Evolutionary conservation across 2,113 vertebrate genomes (phyloP).

Genomic region (Pedionomus torquatus): DNA sequence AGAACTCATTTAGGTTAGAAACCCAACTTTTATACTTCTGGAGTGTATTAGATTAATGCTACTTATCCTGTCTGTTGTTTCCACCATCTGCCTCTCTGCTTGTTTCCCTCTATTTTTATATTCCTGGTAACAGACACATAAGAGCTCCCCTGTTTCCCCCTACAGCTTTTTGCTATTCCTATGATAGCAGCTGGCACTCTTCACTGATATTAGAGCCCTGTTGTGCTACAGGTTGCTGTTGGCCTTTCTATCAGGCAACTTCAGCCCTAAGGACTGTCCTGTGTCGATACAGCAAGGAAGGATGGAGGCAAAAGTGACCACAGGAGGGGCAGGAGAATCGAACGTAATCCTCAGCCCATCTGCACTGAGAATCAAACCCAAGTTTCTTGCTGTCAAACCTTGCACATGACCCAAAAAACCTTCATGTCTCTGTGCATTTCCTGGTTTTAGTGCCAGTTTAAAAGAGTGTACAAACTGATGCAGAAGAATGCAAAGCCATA

Average conservation of each 20-base stretch:
- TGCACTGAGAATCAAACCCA: neutral
- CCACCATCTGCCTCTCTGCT: neutral
- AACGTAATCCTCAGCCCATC: neutral
- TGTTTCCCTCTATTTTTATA: neutral
- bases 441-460: neutral
- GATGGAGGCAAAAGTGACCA: neutral
- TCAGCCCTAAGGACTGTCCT: neutral
- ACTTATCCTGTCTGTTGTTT: neutral
- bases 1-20: neutral
- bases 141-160: neutral
- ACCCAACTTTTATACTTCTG: neutral
- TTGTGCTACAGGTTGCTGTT: neutral
- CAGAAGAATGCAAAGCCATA: neutral
- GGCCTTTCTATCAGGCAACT: neutral
- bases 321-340: neutral
- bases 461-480: neutral
- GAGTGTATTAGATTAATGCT: neutral
- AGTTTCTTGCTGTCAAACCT: neutral
- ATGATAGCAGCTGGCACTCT: neutral
- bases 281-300: neutral
- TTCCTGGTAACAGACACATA: neutral
- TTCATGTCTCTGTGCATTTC: neutral
- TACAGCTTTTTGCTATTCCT: neutral
- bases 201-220: neutral
- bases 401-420: neutral